Base-by-base conservation (phyloP, 2,797 vertebrate genomes). In the Sebastes minor region DNA sequence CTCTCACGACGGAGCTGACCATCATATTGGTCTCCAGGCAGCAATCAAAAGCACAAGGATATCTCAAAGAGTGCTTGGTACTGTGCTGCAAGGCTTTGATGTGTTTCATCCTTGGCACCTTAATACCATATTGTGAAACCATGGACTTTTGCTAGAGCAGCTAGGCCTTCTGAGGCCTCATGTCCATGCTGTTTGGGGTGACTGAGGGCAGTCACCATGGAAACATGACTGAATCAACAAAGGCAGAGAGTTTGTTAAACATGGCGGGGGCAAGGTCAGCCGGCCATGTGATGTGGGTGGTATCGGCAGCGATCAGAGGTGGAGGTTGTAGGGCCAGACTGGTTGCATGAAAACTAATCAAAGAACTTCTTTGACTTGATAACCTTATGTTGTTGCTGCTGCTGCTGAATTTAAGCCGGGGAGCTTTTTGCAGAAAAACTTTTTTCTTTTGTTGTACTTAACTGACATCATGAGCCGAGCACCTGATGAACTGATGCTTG, bases 211-310 rank as follows among this genome's bases (percentile, higher is more conserved):
- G 91, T 95, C 93, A 93, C 88, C 87, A 90, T 90, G 84, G 88
- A 88, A 89, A 94, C 90, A 57, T 81, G 65, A 64, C 28, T 73
- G 80, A 82, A 83, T 53, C 80, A 93, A 92, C 86, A 92, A 96
- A 96, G 94, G 92, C 89, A 95, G 95, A 91, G 94, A 94, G 93
- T 97, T 96, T 96, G 94, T 95, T 95, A 93, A 95, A 96, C 95
- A 95, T 90, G 93, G 94, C 95, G 95, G 95, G 81, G 93, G 94
- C 81, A 65, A 83, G 96, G 96, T 97, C 96, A 97, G 95, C 92
- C 94, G 93, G 92, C 90, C 94, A 94, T 91, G 95, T 94, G 91
- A 95, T 88, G 83, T 93, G 91, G 95, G 94, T 95, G 94, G 76
- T 56, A 49, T 68, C 12, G 32, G 56, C 57, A 81, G 71, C 67